phyloP scores from a whole-genome alignment of 2,888 invertebrate species.

The Colostygia pectinataria region DNA sequence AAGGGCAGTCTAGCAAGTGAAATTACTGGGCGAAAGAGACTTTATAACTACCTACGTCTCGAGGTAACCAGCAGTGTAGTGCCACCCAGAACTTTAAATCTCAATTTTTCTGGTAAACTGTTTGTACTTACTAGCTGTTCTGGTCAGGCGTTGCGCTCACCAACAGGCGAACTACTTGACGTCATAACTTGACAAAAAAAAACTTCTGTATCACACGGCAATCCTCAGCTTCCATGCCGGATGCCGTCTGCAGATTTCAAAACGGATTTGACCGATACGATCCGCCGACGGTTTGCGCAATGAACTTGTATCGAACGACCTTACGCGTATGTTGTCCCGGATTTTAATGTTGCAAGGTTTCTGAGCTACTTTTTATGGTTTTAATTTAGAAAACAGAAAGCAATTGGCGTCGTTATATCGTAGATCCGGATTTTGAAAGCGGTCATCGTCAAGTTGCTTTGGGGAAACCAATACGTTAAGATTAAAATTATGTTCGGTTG shows the following conservation, averaged over 20 bases:
- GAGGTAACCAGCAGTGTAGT: no score
- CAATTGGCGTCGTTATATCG: neutral
- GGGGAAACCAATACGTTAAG: no score
- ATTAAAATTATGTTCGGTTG: no score
- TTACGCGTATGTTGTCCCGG: slow-evolving; percentile 31
- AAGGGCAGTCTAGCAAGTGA: no score
- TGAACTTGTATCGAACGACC: slow-evolving; percentile 32
- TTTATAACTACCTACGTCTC: no score
- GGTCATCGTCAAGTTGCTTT: neutral
- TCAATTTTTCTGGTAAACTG: no score
- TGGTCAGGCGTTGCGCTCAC: no score
- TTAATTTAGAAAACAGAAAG: slow-evolving; percentile 15
- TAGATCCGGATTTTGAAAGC: neutral
- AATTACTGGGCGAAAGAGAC: no score
- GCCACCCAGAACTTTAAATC: no score
- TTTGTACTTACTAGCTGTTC: no score
- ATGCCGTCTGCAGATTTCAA: slow-evolving; percentile 30
- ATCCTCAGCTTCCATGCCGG: slow-evolving; percentile 26
- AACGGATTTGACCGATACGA: slow-evolving; percentile 36
- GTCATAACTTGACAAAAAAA: no score
- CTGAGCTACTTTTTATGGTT: slow-evolving; percentile 15
- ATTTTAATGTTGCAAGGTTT: slow-evolving; percentile 30
- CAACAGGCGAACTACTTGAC: no score
- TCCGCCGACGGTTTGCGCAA: slow-evolving; percentile 31
- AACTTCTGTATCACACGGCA: slow-evolving; percentile 25